These are phyloP conservation scores for Brotula barbata DNA, from an alignment of 2,797 vertebrate genomes.

Conservation along the genomic window DNA sequence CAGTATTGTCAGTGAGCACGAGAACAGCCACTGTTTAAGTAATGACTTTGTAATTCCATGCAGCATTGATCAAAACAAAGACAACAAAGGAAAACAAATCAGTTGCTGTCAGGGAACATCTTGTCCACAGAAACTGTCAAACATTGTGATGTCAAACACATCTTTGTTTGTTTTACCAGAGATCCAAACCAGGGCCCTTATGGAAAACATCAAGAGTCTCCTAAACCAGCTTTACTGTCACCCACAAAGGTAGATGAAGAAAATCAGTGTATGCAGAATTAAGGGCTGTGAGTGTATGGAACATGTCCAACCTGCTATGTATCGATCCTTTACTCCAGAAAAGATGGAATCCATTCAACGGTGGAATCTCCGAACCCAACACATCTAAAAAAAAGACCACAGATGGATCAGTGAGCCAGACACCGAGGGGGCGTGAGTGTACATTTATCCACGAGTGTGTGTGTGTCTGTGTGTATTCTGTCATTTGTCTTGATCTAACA, in stretches of 20 bases:
- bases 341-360: slow-evolving; percentile 90
- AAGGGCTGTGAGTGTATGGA: not conserved
- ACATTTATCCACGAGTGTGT: not conserved
- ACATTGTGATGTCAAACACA: not conserved
- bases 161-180: slow-evolving; percentile 42
- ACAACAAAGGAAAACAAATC: no score
- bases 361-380: slow-evolving; percentile 34
- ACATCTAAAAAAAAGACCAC: slow-evolving; percentile 40
- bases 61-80: no score
- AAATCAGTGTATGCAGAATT: not conserved
- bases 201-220: slow-evolving; percentile 51
- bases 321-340: slow-evolving; percentile 66
- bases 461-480: not conserved
- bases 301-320: not conserved
- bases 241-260: slow-evolving; percentile 76
- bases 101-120: not conserved
- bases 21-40: not conserved
- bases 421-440: slow-evolving; percentile 57
- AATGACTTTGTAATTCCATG: slow-evolving; percentile 19
- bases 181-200: slow-evolving; percentile 11
- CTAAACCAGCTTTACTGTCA: slow-evolving; percentile 50
- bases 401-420: slow-evolving; percentile 48
- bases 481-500: slow-evolving; percentile 26
- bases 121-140: not conserved
- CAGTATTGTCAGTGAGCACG: not conserved